These are phyloP conservation scores for Tipula vernalis DNA, from an alignment of 2,888 invertebrate species.

Conservation along the genomic window DNA sequence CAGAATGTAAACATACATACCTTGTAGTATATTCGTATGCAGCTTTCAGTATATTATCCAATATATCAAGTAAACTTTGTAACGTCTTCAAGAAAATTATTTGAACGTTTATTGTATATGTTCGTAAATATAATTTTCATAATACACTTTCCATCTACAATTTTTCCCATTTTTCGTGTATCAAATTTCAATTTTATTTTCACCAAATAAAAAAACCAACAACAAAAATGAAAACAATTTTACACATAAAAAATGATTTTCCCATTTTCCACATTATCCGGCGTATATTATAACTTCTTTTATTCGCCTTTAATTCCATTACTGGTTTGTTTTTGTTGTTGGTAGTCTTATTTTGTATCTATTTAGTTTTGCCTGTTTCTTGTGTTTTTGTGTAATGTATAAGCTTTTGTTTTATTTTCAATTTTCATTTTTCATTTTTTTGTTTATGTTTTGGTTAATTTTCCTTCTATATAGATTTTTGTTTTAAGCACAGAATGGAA, in stretches of 20 bases:
- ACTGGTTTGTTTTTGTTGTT: neutral
- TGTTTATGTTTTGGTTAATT: neutral
- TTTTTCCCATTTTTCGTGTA: neutral
- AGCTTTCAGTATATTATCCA: neutral
- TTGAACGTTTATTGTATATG: neutral
- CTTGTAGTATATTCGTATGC: neutral
- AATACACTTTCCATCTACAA: neutral
- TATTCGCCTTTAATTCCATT: neutral
- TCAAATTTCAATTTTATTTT: conserved; percentile 4
- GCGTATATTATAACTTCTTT: neutral
- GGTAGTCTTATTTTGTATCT: neutral
- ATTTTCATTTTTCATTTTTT: neutral
- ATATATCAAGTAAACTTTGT: neutral
- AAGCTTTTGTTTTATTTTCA: neutral
- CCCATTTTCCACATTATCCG: neutral
- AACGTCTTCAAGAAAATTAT: neutral
- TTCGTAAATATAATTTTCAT: neutral
- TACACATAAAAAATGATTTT: neutral
- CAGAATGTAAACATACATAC: neutral
- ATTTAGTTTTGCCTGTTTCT: neutral
- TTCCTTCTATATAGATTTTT: neutral
- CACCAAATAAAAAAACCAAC: neutral
- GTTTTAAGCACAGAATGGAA: neutral
- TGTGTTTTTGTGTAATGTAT: neutral
- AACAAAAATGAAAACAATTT: neutral